Conservation (phyloP, 2,113 vertebrate species). For the Lepus europaeus region DNA sequence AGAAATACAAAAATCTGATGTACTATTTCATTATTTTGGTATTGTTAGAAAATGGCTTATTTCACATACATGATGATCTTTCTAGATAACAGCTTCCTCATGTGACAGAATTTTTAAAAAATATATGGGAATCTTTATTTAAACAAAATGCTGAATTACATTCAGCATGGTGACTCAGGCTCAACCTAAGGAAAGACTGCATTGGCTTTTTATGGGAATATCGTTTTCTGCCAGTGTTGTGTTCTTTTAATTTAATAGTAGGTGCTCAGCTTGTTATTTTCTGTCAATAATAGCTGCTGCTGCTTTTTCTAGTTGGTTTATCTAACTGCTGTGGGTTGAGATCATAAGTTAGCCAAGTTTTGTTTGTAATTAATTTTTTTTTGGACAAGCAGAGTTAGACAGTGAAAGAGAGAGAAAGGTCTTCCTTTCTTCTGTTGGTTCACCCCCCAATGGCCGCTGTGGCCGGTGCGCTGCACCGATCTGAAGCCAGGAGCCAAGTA, state of each 20-base stretch:
- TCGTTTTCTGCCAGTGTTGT: neutral
- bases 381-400: too few relatives aligned
- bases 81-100: neutral
- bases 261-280: conserved; percentile 27
- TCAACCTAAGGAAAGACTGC: conserved; percentile 14
- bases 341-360: conserved; percentile 45
- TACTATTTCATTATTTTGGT: conserved; percentile 54
- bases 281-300: neutral
- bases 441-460: too few relatives aligned
- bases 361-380: conserved; percentile 22
- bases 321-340: conserved; percentile 3
- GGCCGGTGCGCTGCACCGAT: too few relatives aligned
- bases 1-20: conserved; percentile 29
- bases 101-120: conserved; percentile 48
- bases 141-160: conserved; percentile 34
- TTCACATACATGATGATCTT: conserved; percentile 45
- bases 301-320: conserved; percentile 29
- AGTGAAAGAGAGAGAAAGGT: too few relatives aligned
- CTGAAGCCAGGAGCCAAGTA: too few relatives aligned
- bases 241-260: conserved; percentile 30
- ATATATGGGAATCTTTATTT: neutral
- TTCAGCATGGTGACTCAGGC: neutral
- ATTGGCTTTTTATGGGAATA: neutral
- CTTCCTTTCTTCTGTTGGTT: too few relatives aligned
- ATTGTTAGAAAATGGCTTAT: conserved; percentile 39